A percentile compares a stretch with the other conserved stretches of the same genome.
Conservation (phyloP, 1,140 invertebrate species). For the Megalonaias nervosa region DNA sequence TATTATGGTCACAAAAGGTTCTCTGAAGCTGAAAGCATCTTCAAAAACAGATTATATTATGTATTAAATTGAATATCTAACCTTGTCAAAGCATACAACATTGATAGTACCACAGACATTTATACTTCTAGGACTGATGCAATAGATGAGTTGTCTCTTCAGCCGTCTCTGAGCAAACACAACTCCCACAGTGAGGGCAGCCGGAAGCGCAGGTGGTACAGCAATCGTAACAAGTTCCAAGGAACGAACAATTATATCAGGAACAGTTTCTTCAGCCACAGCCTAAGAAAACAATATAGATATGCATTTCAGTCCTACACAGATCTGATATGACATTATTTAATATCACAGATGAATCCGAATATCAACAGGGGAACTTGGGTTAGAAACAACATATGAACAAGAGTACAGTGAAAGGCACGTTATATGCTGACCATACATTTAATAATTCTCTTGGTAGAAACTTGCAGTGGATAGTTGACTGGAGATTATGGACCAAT, state of each 20-base stretch:
- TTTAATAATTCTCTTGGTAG: no score
- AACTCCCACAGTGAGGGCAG: constrained; percentile 95
- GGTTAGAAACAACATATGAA: no score
- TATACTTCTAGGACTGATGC: constrained; percentile 91
- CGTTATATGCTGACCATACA: no score
- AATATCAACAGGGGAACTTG: no score
- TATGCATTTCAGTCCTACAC: neutral
- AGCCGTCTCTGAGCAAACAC: constrained; percentile 87
- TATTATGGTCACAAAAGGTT: no score
- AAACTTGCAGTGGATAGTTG: no score
- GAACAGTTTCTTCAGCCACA: constrained; percentile 71
- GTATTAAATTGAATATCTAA: constrained; percentile 61
- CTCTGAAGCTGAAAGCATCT: no score
- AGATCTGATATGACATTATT: no score
- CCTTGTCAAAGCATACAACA: constrained; percentile 97
- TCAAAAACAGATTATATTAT: no score
- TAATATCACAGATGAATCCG: no score
- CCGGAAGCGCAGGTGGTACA: constrained; percentile 93
- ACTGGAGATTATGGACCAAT: no score
- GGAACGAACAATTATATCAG: constrained; percentile 81
- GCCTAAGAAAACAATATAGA: constrained; percentile 68
- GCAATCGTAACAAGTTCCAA: constrained; percentile 96
- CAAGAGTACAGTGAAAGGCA: no score
- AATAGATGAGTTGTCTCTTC: constrained; percentile 86
- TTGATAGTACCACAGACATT: constrained; percentile 94